Base-by-base conservation (phyloP, 2,888 invertebrate species). In the Abscondita cerata region DNA sequence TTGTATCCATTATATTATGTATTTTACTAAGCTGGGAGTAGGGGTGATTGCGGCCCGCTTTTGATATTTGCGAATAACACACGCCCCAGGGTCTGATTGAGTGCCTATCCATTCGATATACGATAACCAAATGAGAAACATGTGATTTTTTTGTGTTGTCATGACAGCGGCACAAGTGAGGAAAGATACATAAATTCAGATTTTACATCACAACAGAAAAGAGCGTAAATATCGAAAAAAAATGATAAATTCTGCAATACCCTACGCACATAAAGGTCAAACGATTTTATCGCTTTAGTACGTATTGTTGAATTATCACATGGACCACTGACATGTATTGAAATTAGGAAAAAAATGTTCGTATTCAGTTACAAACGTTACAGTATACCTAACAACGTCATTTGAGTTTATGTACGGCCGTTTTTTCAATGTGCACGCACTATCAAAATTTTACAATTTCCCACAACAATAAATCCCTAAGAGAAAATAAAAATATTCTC, bases 1-100 rank as follows among this genome's bases (percentile, higher is more conserved):
- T 78, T 77, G 78, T 77, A 76, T 78, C 76, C 78, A 77, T 77
- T 78, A 78, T 77, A 77, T 78, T 77, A 78, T 78, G 78, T 76
- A 76, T 78, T 77, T 76, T 76, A 75, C 75, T 76, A 76, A 76
- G 76, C 75, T 73, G 70, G 70, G 64, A 70, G 68, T 68, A 67
- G 69, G 70, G 70, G 69, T 73, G 70, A 71, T 73, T 71, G 72
- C 70, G 70, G 68, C 67, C 70, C 68, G 64, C 67, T 70, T 74
- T 72, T 72, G 73, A 74, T 74, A 73, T 76, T 76, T 74, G 72
- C 72, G 71, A 72, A 73, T 74, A 74, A 73, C 74, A 75, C 70
- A 70, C 68, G 73, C 75, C 73, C 75, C 72, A 69, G 70, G 75
- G 75, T 71, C 70, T 71, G 73, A 74, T 74, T 72, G 73, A 72